Evolutionary conservation across 2,888 invertebrate species (phyloP).

Genomic region (Tachina lurida): DNA sequence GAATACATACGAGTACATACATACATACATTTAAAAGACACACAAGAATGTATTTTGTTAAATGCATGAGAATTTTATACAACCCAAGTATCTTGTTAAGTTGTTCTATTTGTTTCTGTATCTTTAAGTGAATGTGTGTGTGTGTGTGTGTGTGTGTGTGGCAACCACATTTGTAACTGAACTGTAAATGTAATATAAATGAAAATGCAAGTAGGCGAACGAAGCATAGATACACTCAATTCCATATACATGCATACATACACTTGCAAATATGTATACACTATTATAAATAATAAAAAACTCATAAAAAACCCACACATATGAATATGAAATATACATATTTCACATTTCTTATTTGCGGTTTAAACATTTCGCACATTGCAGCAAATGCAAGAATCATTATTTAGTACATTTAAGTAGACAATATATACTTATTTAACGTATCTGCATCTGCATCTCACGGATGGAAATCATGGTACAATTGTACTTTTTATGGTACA

Average conservation of each 20-base stretch:
- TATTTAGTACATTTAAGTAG: slow-evolving; percentile 57
- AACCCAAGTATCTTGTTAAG: slow-evolving; percentile 43
- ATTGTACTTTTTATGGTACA: too few species aligned
- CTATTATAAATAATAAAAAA: neutral
- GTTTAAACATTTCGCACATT: slow-evolving; percentile 41
- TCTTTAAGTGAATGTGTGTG: too few species aligned
- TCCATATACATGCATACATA: slow-evolving; percentile 28
- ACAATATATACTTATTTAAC: slow-evolving; percentile 16
- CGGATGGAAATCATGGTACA: too few species aligned
- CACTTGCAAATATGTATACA: neutral
- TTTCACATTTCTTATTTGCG: slow-evolving; percentile 44
- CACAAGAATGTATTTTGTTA: slow-evolving; percentile 57
- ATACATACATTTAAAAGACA: slow-evolving; percentile 21
- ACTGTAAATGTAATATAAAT: slow-evolving; percentile 73
- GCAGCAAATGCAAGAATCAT: slow-evolving; percentile 33
- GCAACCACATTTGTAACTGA: slow-evolving; percentile 28
- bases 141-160: slow-evolving; percentile 14
- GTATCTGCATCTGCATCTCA: slow-evolving; percentile 34
- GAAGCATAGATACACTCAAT: slow-evolving; percentile 74
- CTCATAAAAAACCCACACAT: too few species aligned
- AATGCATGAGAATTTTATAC: slow-evolving; percentile 44
- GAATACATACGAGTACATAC: neutral
- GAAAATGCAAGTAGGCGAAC: slow-evolving; percentile 53
- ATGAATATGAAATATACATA: slow-evolving; percentile 23
- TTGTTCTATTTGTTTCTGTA: slow-evolving; percentile 11